Percentiles rank a stretch among this genome's conserved stretches.
These are phyloP conservation scores for Drosophila pandora DNA, from an alignment of 1,140 invertebrate genomes.

Conservation along the genomic window DNA sequence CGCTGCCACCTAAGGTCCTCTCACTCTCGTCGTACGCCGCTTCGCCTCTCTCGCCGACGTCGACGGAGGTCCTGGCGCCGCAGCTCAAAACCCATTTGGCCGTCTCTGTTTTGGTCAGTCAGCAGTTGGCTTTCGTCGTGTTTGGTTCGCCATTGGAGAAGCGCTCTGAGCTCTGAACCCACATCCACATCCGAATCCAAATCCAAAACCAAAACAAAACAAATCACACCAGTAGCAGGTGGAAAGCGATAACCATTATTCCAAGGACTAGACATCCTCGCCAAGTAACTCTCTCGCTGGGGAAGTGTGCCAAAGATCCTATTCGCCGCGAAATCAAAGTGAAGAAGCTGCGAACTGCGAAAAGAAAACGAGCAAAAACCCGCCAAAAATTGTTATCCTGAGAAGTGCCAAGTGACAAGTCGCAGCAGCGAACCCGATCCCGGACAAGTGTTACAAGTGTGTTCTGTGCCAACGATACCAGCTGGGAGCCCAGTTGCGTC, in stretches of 20 bases:
- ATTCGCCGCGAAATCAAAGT: constrained; percentile 3
- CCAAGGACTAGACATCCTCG: neutral
- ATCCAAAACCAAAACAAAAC: constrained; percentile 21
- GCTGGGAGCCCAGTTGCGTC: constrained; percentile 45
- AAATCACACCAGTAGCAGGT: constrained; percentile 6
- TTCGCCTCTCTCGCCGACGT: constrained; percentile 45
- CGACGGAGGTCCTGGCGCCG: constrained; percentile 48
- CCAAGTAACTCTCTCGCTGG: neutral
- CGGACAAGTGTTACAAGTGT: constrained; percentile 62
- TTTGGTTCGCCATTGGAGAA: constrained; percentile 71
- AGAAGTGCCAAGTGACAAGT: constrained; percentile 16
- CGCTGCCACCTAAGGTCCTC: constrained; percentile 58
- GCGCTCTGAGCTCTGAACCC: constrained; percentile 40
- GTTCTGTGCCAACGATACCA: constrained; percentile 58
- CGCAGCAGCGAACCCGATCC: constrained; percentile 26
- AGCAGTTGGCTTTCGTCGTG: constrained; percentile 83
- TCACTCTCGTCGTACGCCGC: constrained; percentile 30
- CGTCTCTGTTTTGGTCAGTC: constrained; percentile 84
- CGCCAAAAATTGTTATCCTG: constrained; percentile 36
- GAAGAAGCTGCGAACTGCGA: neutral
- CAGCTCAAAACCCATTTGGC: constrained; percentile 77
- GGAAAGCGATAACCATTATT: constrained; percentile 1
- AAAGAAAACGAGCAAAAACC: constrained; percentile 23
- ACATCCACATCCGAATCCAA: constrained; percentile 12
- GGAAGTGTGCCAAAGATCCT: constrained; percentile 38